Base-by-base conservation (phyloP, 2,797 vertebrate genomes). In the Etheostoma nigrum region DNA sequence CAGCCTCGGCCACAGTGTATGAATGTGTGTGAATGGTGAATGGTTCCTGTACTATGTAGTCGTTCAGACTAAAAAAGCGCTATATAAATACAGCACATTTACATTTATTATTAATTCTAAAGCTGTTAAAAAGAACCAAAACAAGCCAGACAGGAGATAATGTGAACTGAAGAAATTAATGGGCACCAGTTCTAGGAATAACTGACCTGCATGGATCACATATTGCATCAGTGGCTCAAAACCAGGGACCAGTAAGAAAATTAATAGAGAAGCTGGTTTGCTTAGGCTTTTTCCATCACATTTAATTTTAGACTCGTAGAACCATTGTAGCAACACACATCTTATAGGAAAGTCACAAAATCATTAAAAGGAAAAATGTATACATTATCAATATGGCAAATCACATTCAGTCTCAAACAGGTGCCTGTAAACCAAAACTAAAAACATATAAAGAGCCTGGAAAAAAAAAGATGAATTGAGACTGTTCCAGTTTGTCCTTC, bases 101-200 rank as follows among this genome's bases (percentile, higher is more conserved):
- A n/a, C n/a, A n/a, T 10, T 7, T 44, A 63, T 66, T 49, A 54
- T 45, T 30, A 30, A 5, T 33, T 69, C 42, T 19, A 64, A 72
- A 68, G 51, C 13, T 30, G 14, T 42, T 45, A 40, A 44, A 67
- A 64, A 70, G 14, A 67, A 59, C n/a, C 23, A 68, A 74, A 66
- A 61, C 7, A 57, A 68, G 70, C 62, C 21, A 52, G 8, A 27
- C 30, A 40, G 10, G 52, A 15, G 19, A 36, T 0, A 60, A 18
- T 23, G 10, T 67, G 27, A 69, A 48, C 36, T 63, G 25, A 68
- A 42, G 71, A 64, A 77, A 68, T 5, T 7, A 1, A 53, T 8
- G 25, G 54, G 30, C 51, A 72, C 27, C 61, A 59, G 52, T 93
- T 88, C 82, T 19, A 66, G 76, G 86, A 90, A 90, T 53, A 72